Percentiles rank a stretch among this genome's conserved stretches.
phyloP scores from a whole-genome alignment of 2,888 invertebrate genomes.

The Encarsia formosa region DNA sequence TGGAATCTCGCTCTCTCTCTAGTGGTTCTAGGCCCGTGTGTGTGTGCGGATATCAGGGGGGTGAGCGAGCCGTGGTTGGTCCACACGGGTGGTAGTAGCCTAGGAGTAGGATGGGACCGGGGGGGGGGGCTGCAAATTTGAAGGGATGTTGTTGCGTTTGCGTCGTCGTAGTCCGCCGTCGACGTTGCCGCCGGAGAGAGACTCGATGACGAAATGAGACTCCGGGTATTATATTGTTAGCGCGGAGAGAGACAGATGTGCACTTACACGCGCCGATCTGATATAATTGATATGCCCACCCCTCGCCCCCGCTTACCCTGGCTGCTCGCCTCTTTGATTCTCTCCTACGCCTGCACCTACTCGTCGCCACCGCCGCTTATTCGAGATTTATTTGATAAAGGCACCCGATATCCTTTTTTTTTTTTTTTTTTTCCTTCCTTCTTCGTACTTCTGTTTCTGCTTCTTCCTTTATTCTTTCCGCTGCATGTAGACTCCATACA shows the following conservation, averaged over 20 bases:
- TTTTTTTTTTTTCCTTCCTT: not conserved
- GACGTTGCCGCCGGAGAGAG: not conserved
- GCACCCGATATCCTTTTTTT: not conserved
- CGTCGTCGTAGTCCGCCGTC: constrained; percentile 3
- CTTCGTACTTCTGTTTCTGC: too few relatives aligned
- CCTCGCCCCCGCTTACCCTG: not conserved
- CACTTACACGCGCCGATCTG: constrained; percentile 28
- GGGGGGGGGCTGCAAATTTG: constrained; percentile 18
- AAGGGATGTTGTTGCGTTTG: constrained; percentile 21
- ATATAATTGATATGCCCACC: constrained; percentile 26
- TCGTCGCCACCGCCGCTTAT: constrained; percentile 6
- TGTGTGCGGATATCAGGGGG: not conserved
- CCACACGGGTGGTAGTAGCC: constrained; percentile 20
- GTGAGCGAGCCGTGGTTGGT: constrained; percentile 20
- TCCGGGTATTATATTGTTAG: constrained; percentile 19
- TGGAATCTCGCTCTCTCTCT: not conserved
- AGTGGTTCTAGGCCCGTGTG: not conserved
- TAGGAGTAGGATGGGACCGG: constrained; percentile 17
- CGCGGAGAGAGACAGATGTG: constrained; percentile 26
- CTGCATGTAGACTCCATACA: too few relatives aligned
- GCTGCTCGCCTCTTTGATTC: not conserved
- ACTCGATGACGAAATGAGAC: constrained; percentile 25
- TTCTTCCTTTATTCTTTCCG: too few relatives aligned
- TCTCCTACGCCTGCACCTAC: not conserved
- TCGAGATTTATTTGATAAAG: constrained; percentile 20